Conservation (phyloP, 1,140 invertebrate species). For the Diachasmimorpha longicaudata region DNA sequence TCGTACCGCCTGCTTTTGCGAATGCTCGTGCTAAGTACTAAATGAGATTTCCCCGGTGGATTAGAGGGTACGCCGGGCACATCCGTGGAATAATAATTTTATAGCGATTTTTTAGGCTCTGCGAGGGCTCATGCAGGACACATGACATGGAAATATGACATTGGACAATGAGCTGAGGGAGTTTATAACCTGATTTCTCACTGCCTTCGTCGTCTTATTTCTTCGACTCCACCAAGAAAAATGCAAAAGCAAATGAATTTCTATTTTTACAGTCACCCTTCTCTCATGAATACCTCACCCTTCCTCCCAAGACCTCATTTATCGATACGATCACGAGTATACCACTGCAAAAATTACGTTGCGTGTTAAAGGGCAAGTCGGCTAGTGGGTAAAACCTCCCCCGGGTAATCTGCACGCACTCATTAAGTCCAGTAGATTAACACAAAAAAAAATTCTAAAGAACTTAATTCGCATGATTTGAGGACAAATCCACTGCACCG, state of each 20-base stretch:
- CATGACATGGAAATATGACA: background rate
- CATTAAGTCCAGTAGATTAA: background rate
- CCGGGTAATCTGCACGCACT: background rate
- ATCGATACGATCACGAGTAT: background rate
- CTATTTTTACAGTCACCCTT: background rate
- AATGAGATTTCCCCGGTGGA: conserved; percentile 15
- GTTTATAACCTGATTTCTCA: background rate
- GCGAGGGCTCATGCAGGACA: background rate
- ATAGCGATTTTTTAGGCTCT: background rate
- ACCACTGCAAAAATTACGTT: background rate
- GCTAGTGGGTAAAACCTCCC: background rate
- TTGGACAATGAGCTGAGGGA: background rate
- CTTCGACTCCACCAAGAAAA: background rate
- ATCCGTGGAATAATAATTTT: background rate
- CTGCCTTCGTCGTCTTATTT: background rate
- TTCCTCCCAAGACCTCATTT: background rate
- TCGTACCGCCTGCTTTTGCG: background rate
- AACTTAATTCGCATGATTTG: background rate
- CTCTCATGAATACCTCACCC: background rate
- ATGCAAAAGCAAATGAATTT: background rate
- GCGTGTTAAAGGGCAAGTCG: background rate
- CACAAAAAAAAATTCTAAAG: background rate
- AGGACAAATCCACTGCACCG: conserved; percentile 10
- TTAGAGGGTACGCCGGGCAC: background rate
- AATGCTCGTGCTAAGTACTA: background rate